phyloP scores from a whole-genome alignment of 2,113 vertebrate genomes.

The human region GRCh38 chr7:153325001-153325500 shows the following conservation, averaged over 20 bases:
- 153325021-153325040: neutral
- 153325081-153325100: no score
- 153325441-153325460: neutral
- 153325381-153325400: neutral
- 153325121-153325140: no score
- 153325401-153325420: neutral
- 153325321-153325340: neutral
- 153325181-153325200: neutral
- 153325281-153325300: accelerated
- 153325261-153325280: accelerated
- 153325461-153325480: neutral
- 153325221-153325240: no score
- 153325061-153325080: neutral
- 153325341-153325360: neutral
- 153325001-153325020: neutral
- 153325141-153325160: neutral
- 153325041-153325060: neutral
- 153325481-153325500: neutral
- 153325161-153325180: neutral
- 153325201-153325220: accelerated
- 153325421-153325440: neutral
- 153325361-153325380: accelerated
- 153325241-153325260: neutral
- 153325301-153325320: neutral
- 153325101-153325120: neutral